These are phyloP conservation scores for Carollia perspicillata DNA, from an alignment of 2,113 vertebrate species.

Conservation along the genomic window DNA sequence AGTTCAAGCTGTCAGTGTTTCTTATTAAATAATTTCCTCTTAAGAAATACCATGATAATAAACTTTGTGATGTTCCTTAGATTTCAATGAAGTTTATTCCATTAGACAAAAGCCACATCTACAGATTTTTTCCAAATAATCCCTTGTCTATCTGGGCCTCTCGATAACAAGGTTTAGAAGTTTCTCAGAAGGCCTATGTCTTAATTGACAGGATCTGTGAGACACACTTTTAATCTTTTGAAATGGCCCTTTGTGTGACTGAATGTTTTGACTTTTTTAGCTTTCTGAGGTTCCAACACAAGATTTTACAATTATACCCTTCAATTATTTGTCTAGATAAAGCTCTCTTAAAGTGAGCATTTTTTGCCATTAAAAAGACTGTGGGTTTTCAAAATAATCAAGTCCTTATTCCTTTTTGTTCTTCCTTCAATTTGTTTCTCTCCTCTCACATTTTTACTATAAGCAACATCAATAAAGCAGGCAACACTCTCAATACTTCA, in stretches of 20 bases:
- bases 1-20: background rate
- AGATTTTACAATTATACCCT: background rate
- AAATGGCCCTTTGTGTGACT: background rate
- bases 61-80: background rate
- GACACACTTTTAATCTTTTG: background rate
- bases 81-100: background rate
- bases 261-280: background rate
- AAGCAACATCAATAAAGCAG: background rate
- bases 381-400: background rate
- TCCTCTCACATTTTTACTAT: constrained; percentile 22
- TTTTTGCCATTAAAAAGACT: background rate
- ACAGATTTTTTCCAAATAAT: background rate
- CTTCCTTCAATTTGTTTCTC: background rate
- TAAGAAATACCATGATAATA: background rate
- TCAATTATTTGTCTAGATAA: background rate
- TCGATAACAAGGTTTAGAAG: background rate
- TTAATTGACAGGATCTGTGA: background rate
- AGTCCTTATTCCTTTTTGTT: background rate
- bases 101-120: background rate
- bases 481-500: background rate
- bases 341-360: background rate
- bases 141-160: background rate
- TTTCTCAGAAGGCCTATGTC: background rate
- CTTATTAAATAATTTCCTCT: background rate
- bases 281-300: background rate